Conservation (phyloP, 2,888 invertebrate genomes). For the Ceriagrion tenellum region DNA sequence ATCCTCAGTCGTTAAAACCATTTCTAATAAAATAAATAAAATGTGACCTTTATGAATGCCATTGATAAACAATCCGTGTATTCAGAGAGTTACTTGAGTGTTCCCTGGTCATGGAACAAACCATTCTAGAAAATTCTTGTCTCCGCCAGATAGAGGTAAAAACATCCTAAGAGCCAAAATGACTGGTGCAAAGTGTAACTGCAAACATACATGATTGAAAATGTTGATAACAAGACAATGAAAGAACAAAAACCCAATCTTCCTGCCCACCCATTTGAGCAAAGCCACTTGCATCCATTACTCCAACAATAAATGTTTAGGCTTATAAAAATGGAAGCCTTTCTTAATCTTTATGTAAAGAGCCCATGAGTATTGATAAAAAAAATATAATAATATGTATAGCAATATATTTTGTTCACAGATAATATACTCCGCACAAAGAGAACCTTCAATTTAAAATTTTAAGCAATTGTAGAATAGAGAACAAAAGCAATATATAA, state of each 20-base stretch:
- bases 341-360: constrained; percentile 8
- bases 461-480: constrained; percentile 25
- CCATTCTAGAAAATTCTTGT: neutral
- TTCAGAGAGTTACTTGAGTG: neutral
- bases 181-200: neutral
- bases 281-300: constrained; percentile 43
- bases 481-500: constrained; percentile 42
- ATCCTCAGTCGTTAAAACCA: neutral
- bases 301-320: constrained; percentile 54
- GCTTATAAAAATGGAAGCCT: constrained; percentile 51
- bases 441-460: constrained; percentile 41
- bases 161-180: neutral
- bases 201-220: constrained; percentile 8
- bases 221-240: neutral
- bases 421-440: constrained; percentile 41
- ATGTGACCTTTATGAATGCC: neutral
- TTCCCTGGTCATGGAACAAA: neutral
- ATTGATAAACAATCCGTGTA: neutral
- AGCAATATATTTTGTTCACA: constrained; percentile 48
- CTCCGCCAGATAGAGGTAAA: neutral
- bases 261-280: constrained; percentile 38
- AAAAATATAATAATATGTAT: constrained; percentile 55
- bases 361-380: constrained; percentile 54
- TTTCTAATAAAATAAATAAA: neutral
- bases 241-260: constrained; percentile 10